Evolutionary conservation across 2,113 vertebrate genomes (phyloP).

Genomic region (Platycercus adscitus): DNA sequence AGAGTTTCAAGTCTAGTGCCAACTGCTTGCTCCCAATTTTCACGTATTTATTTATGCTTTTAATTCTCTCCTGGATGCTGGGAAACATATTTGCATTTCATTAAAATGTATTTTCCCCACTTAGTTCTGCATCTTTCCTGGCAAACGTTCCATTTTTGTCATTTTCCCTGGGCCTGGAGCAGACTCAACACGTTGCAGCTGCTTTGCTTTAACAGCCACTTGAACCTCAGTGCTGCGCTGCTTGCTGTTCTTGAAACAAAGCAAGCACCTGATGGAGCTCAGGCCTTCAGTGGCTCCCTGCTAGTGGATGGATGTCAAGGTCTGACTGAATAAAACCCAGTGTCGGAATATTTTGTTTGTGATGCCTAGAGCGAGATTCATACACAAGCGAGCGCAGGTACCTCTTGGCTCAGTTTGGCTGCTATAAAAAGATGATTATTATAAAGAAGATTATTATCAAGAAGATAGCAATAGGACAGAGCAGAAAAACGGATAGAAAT

Average conservation of each 20-base stretch:
- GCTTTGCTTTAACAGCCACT: not conserved
- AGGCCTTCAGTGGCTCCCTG: not conserved
- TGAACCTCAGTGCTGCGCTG: not conserved
- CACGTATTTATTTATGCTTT: conserved; percentile 57
- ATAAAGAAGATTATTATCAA: not conserved
- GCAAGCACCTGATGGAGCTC: not conserved
- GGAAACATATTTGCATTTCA: conserved; percentile 59
- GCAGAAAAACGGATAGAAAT: not conserved
- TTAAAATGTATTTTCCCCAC: conserved; percentile 50
- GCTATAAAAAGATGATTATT: not conserved
- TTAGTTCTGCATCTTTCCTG: conserved; percentile 46
- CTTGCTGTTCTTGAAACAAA: not conserved
- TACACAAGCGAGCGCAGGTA: not conserved
- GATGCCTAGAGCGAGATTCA: not conserved
- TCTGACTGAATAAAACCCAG: not conserved
- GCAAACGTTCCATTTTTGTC: not conserved
- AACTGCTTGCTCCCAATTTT: not conserved
- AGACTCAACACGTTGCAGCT: not conserved
- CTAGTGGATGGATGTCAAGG: accelerated
- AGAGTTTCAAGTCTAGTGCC: not conserved
- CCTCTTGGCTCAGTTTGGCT: not conserved
- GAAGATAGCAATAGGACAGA: not conserved
- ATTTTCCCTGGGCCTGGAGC: conserved; percentile 16
- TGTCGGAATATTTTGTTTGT: not conserved
- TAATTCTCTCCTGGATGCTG: conserved; percentile 44